Conservation (phyloP, 2,113 vertebrate genomes). For the Tragelaphus scriptus region DNA sequence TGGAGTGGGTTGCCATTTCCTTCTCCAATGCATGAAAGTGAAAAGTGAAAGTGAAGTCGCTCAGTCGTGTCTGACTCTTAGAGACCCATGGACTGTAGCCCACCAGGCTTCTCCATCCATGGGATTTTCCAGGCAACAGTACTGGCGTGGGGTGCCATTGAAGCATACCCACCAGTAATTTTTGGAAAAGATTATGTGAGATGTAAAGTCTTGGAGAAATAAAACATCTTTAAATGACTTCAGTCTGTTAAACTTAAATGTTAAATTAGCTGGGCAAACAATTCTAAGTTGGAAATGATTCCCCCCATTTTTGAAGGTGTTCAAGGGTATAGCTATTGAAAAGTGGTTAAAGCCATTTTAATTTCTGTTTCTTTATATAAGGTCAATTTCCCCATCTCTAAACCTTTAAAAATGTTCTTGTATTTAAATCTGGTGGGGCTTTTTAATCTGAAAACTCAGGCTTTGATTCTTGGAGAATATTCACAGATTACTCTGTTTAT, state of each 20-base stretch:
- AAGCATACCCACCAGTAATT: background rate
- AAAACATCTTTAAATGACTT: background rate
- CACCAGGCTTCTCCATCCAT: too few relatives aligned
- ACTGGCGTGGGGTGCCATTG: background rate
- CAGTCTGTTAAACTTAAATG: background rate
- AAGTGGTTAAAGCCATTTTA: background rate
- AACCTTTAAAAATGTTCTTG: background rate
- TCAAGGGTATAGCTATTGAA: background rate
- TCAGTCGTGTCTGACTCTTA: too few relatives aligned
- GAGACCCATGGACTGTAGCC: too few relatives aligned
- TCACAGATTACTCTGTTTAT: background rate
- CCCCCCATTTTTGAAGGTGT: background rate
- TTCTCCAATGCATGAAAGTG: too few relatives aligned
- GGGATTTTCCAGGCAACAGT: too few relatives aligned
- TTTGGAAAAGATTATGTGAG: background rate
- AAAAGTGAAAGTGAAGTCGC: too few relatives aligned
- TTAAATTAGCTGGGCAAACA: background rate
- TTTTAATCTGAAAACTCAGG: background rate
- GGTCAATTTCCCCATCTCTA: background rate
- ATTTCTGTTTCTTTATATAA: background rate
- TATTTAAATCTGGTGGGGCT: background rate
- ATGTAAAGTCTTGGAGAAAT: background rate
- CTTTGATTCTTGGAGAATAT: background rate
- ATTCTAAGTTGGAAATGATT: background rate
- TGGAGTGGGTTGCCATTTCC: too few relatives aligned